phyloP scores from a whole-genome alignment of 2,888 invertebrate genomes.

The Ctenicera cuprea region DNA sequence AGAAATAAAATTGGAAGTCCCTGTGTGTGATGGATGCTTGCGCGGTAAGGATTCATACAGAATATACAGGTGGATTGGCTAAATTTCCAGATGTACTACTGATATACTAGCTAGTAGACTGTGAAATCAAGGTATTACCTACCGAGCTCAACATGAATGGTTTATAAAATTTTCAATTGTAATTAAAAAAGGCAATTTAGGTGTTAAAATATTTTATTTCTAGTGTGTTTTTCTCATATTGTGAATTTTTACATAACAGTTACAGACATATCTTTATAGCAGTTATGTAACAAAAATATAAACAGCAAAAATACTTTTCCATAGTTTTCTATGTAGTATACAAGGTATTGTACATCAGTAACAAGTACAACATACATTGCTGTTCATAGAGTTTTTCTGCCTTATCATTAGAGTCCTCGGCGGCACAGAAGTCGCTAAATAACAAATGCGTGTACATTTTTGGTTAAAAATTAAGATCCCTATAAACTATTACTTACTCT shows the following conservation, averaged over 20 bases:
- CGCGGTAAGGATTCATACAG: no score
- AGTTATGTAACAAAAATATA: conserved; percentile 52
- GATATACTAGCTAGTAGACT: no score
- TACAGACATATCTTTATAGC: conserved; percentile 4
- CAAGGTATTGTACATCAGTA: conserved; percentile 38
- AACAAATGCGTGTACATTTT: no score
- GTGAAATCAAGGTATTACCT: no score
- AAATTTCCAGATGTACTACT: no score
- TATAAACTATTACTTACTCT: no score
- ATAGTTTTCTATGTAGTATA: conserved; percentile 35
- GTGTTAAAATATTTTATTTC: conserved; percentile 25
- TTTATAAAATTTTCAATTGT: no score
- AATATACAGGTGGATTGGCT: no score
- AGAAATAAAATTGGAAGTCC: no score
- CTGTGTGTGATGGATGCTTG: no score
- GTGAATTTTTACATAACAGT: conserved; percentile 6
- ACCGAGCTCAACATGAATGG: no score
- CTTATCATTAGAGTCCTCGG: conserved; percentile 9
- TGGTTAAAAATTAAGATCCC: neutral
- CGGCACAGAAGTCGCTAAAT: no score
- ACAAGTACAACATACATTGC: conserved; percentile 30
- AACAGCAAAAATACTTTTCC: conserved; percentile 52
- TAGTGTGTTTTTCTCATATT: neutral
- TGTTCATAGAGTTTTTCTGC: conserved; percentile 42
- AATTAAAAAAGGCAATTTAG: neutral